These are phyloP conservation scores for Scaptomyza reducta DNA, from an alignment of 2,888 invertebrate species.

Conservation along the genomic window DNA sequence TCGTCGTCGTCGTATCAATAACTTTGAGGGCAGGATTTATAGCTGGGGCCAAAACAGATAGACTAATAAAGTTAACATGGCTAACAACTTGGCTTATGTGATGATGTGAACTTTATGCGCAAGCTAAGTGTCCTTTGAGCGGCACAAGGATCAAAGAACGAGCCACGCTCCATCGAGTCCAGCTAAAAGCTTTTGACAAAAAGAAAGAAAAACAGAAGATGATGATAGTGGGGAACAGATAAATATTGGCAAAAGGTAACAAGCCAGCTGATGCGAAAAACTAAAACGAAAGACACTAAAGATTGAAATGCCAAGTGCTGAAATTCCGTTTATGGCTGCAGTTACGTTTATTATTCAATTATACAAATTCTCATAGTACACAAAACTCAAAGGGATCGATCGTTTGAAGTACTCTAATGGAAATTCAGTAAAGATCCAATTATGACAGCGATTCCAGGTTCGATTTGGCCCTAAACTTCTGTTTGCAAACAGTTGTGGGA, in stretches of 20 bases:
- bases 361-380: constrained; percentile 26
- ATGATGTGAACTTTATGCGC: constrained; percentile 71
- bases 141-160: not conserved
- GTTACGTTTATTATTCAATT: constrained; percentile 63
- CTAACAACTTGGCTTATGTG: constrained; percentile 65
- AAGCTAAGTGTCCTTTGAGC: constrained; percentile 73
- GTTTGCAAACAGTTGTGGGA: constrained; percentile 26
- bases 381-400: constrained; percentile 16
- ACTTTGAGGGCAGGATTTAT: constrained; percentile 5
- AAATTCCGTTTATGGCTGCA: constrained; percentile 48
- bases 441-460: not conserved
- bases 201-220: constrained; percentile 15
- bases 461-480: not conserved
- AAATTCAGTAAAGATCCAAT: constrained; percentile 27
- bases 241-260: constrained; percentile 59
- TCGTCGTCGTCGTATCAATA: constrained; percentile 59
- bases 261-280: constrained; percentile 48
- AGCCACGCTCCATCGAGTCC: constrained; percentile 56
- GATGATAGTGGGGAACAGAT: constrained; percentile 29
- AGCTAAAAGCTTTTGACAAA: constrained; percentile 66
- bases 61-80: constrained; percentile 72
- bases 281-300: constrained; percentile 20
- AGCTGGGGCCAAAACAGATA: constrained; percentile 8
- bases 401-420: constrained; percentile 11
- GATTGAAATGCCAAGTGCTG: constrained; percentile 45